phyloP scores from a whole-genome alignment of 2,113 vertebrate genomes.

The Chelonoidis abingdonii region DNA sequence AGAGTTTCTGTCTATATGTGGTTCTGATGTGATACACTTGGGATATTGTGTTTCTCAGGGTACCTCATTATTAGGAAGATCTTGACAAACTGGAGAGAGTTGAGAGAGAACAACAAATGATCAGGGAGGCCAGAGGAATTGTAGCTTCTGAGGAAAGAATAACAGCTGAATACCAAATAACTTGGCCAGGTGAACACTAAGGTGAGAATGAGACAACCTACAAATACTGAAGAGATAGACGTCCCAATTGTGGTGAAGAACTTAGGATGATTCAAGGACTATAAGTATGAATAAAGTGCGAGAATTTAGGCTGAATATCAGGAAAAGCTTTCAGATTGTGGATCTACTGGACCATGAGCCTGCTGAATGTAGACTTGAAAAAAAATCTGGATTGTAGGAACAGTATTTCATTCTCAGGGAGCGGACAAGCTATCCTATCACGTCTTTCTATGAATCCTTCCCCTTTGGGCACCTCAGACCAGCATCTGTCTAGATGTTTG shows the following conservation, averaged over 20 bases:
- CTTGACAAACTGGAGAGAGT: neutral
- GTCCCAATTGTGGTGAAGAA: neutral
- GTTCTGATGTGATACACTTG: neutral
- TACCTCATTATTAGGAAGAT: neutral
- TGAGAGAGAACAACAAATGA: neutral
- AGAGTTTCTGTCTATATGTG: neutral
- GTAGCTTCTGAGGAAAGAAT: neutral
- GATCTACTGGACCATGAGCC: neutral
- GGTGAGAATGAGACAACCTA: neutral
- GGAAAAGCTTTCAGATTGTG: neutral
- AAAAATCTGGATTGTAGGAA: neutral
- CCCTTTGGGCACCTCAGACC: neutral
- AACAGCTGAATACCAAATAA: neutral
- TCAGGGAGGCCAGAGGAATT: neutral
- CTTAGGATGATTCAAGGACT: neutral
- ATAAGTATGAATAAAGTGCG: neutral
- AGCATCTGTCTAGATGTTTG: neutral
- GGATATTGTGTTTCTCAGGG: neutral
- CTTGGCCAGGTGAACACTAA: conserved; percentile 12
- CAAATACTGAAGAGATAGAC: neutral
- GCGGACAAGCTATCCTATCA: neutral
- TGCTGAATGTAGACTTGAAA: neutral
- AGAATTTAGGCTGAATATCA: neutral
- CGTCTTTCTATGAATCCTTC: neutral
- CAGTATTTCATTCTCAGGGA: neutral